A percentile compares a stretch with the other conserved stretches of the same genome.
phyloP scores from a whole-genome alignment of 2,113 vertebrate species.

The Plectropomus leopardus region DNA sequence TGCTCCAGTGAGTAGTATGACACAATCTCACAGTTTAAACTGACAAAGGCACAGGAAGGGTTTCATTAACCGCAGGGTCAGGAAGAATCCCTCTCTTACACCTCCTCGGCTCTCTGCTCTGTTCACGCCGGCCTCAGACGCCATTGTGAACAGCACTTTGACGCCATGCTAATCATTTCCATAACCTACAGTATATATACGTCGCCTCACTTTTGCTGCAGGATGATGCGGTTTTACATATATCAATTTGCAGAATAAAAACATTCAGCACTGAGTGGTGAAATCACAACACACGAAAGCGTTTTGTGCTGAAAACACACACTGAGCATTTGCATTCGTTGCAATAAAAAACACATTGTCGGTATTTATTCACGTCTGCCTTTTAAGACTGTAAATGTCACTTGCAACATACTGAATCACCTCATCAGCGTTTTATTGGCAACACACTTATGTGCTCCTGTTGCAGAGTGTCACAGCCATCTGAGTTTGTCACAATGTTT shows the following conservation, averaged over 20 bases:
- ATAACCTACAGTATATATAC: conserved; percentile 14
- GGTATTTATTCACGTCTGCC: background rate
- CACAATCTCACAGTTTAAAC: conserved; percentile 77
- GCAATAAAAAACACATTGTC: conserved; percentile 5
- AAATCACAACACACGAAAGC: conserved; percentile 6
- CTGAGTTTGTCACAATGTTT: conserved; percentile 26
- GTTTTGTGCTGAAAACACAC: conserved; percentile 4
- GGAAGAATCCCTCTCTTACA: conserved; percentile 62
- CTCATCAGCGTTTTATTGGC: background rate
- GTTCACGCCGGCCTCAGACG: conserved; percentile 14
- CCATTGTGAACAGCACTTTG: conserved; percentile 49
- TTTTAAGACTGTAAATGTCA: conserved; percentile 10
- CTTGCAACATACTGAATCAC: conserved; percentile 20
- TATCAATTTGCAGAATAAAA: conserved; percentile 14
- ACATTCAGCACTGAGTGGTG: background rate
- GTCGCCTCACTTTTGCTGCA: conserved; percentile 34
- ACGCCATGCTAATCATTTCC: conserved; percentile 61
- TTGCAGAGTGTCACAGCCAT: conserved; percentile 14
- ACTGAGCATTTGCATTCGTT: background rate
- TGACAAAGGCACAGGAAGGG: conserved; percentile 82
- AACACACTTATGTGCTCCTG: background rate
- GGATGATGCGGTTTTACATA: background rate
- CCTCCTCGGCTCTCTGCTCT: conserved; percentile 49
- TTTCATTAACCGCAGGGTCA: conserved; percentile 83
- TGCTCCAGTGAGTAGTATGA: conserved; percentile 57